phyloP scores from a whole-genome alignment of 2,888 invertebrate species.

The Synergus japonicus region DNA sequence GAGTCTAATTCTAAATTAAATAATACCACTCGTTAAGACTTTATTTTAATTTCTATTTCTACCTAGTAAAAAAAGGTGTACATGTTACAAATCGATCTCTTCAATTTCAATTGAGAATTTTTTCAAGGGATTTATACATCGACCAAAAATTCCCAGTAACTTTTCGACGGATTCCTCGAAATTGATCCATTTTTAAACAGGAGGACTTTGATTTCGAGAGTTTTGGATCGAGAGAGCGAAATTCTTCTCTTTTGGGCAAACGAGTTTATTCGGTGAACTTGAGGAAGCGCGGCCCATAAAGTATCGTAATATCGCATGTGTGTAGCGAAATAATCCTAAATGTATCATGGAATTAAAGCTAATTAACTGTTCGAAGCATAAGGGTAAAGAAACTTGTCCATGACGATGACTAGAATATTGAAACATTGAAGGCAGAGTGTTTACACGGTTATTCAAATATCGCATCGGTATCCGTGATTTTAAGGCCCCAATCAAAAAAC shows the following conservation, averaged over 20 bases:
- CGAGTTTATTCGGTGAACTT: conserved; percentile 2
- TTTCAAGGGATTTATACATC: background rate
- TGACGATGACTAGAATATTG: conserved; percentile 51
- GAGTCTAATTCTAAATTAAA: too few relatives aligned
- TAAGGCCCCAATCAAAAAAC: conserved; percentile 35
- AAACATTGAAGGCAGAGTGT: conserved; percentile 41
- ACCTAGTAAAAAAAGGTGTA: background rate
- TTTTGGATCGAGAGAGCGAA: conserved; percentile 8
- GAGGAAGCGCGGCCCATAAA: conserved; percentile 48
- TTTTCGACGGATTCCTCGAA: conserved; percentile 33
- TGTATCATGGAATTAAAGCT: conserved; percentile 66
- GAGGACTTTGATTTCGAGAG: conserved; percentile 1
- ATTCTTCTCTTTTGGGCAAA: conserved; percentile 15
- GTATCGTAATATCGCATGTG: conserved; percentile 66
- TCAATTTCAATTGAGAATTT: conserved; percentile 23
- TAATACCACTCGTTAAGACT: too few relatives aligned
- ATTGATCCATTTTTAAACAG: background rate
- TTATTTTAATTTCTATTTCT: too few relatives aligned
- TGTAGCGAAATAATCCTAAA: conserved; percentile 66
- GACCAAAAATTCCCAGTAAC: conserved; percentile 3
- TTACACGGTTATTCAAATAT: conserved; percentile 38
- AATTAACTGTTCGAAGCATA: conserved; percentile 53
- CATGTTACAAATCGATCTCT: background rate
- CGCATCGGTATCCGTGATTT: conserved; percentile 42
- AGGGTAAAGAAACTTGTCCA: conserved; percentile 53